Percentiles rank a stretch among this genome's conserved stretches.
phyloP scores from a whole-genome alignment of 2,888 invertebrate species.

The Slavum lentiscoides region DNA sequence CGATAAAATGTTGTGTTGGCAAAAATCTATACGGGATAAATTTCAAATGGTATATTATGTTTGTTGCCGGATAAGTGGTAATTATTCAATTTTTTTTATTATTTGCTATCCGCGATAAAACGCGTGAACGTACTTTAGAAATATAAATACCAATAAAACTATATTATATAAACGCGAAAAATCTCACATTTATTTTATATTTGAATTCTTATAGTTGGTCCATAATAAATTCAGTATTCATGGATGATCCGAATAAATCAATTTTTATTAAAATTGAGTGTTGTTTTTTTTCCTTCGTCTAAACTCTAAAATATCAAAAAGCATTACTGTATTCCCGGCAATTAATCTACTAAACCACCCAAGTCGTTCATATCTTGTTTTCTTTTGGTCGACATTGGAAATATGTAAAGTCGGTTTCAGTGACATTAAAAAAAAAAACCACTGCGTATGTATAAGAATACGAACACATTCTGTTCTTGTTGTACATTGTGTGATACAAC shows the following conservation, averaged over 20 bases:
- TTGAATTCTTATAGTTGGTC: neutral
- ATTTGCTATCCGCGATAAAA: neutral
- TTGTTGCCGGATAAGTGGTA: neutral
- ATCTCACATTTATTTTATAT: no score
- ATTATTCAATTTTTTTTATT: neutral
- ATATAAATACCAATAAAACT: no score
- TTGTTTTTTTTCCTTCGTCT: neutral
- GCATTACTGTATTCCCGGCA: neutral
- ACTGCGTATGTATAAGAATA: slow-evolving; percentile 11
- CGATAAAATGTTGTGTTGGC: neutral
- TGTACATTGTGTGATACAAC: slow-evolving; percentile 14
- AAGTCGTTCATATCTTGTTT: neutral
- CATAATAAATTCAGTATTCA: neutral
- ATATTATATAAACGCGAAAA: no score
- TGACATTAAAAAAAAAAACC: slow-evolving; percentile 21
- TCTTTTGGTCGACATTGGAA: no score
- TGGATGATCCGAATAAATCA: neutral
- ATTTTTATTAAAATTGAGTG: neutral
- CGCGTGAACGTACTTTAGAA: neutral
- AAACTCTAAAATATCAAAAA: neutral
- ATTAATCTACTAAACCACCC: slow-evolving; percentile 13
- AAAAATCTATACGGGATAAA: neutral
- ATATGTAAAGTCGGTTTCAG: neutral
- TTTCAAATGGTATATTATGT: neutral
- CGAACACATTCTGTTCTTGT: slow-evolving; percentile 26